phyloP scores from a whole-genome alignment of 1,140 invertebrate species.

The Dinoponera quadriceps region DNA sequence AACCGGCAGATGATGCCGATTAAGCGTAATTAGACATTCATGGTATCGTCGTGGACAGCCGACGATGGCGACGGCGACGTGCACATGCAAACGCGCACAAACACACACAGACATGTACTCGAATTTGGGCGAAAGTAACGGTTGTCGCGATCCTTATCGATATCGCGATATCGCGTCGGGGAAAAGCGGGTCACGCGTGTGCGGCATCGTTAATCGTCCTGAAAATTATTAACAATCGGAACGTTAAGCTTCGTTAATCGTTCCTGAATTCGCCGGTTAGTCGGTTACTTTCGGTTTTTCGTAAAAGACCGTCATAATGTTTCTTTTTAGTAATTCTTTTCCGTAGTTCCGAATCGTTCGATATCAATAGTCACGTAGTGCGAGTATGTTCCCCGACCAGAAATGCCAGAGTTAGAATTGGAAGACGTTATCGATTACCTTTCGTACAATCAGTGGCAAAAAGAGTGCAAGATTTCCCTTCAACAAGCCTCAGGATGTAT shows the following conservation, averaged over 20 bases:
- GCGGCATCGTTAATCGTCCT: slow-evolving; percentile 39
- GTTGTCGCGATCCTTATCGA: slow-evolving; percentile 66
- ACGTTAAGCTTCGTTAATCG: slow-evolving; percentile 44
- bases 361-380: no score
- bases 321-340: no score
- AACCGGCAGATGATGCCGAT: slow-evolving; percentile 55
- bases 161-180: slow-evolving; percentile 25
- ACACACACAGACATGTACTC: not conserved
- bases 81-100: no score
- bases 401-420: no score
- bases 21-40: slow-evolving; percentile 63
- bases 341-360: no score
- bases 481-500: no score
- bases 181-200: slow-evolving; percentile 44
- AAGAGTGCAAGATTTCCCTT: no score
- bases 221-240: slow-evolving; percentile 42
- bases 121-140: slow-evolving; percentile 58
- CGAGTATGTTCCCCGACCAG: no score
- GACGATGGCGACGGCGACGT: not conserved
- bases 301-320: no score
- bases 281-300: no score
- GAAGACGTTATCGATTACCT: no score
- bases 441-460: no score
- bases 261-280: not conserved
- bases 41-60: slow-evolving; percentile 6